Percentiles rank a stretch among this genome's conserved stretches.
phyloP scores from a whole-genome alignment of 2,797 vertebrate genomes.

The Mareca strepera region DNA sequence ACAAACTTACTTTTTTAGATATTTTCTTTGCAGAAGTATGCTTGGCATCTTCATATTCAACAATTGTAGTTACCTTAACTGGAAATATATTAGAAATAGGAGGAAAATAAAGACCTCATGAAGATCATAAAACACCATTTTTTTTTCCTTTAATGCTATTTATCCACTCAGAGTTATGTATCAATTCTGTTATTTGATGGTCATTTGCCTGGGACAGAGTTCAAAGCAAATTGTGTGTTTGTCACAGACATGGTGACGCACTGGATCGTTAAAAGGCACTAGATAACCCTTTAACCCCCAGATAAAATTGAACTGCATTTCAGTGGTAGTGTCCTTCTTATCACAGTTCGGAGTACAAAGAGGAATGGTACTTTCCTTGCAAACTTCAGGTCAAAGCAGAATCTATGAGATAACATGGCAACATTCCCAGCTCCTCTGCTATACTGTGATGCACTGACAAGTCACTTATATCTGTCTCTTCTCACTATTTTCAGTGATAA shows the following conservation, averaged over 20 bases:
- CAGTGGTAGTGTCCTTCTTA: not conserved
- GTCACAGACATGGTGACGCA: not conserved
- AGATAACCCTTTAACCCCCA: not conserved
- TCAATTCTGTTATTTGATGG: not conserved
- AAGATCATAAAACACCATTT: not conserved
- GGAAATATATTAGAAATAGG: slow-evolving; percentile 5
- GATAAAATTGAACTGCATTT: not conserved
- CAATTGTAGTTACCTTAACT: slow-evolving; percentile 75
- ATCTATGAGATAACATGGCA: not conserved
- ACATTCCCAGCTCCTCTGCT: not conserved
- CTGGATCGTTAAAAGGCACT: not conserved
- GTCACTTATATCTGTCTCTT: not conserved
- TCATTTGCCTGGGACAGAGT: not conserved
- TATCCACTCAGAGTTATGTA: not conserved
- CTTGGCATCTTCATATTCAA: slow-evolving; percentile 62
- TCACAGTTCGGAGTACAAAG: not conserved
- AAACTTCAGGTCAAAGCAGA: not conserved
- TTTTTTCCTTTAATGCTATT: not conserved
- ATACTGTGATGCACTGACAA: not conserved
- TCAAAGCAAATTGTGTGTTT: not conserved
- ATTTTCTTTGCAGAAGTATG: slow-evolving; percentile 25
- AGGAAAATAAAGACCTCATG: not conserved
- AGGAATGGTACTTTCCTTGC: not conserved
- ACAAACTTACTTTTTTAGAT: slow-evolving; percentile 64
- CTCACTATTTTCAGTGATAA: not conserved